phyloP scores from a whole-genome alignment of 2,888 invertebrate species.

The Poecilobothrus nobilitatus region DNA sequence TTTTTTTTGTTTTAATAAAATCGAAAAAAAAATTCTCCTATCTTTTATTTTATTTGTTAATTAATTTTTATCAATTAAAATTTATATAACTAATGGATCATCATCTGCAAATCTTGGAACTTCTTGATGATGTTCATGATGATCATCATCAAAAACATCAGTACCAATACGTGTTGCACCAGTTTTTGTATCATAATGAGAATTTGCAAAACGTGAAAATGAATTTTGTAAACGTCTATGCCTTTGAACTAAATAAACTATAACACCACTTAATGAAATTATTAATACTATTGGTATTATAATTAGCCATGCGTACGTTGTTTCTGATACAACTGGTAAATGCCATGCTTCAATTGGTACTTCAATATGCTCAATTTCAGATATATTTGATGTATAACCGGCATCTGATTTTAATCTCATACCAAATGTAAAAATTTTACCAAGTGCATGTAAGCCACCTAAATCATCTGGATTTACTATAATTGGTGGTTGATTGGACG shows the following conservation, averaged over 20 bases:
- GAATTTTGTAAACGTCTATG: slow-evolving; percentile 67
- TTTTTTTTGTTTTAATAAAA: background rate
- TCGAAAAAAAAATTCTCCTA: background rate
- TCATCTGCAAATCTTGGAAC: slow-evolving; percentile 86
- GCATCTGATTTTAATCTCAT: slow-evolving; percentile 52
- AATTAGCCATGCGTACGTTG: slow-evolving; percentile 41
- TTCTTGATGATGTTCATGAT: slow-evolving; percentile 79
- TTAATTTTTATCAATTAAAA: background rate
- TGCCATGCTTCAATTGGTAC: slow-evolving; percentile 26
- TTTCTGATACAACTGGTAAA: slow-evolving; percentile 22
- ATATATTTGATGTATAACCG: slow-evolving; percentile 28
- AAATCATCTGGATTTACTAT: slow-evolving; percentile 29
- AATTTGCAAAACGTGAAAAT: slow-evolving; percentile 72
- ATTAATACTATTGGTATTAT: slow-evolving; percentile 51
- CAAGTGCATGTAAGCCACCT: slow-evolving; percentile 47
- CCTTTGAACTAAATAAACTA: slow-evolving; percentile 55
- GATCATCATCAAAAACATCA: slow-evolving; percentile 60
- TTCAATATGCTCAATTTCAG: slow-evolving; percentile 28
- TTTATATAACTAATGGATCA: slow-evolving; percentile 74
- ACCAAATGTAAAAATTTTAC: slow-evolving; percentile 53
- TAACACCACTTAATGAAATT: slow-evolving; percentile 48
- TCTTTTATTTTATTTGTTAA: background rate
- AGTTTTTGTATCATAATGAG: slow-evolving; percentile 77
- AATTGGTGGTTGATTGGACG: slow-evolving; percentile 48
- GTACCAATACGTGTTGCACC: slow-evolving; percentile 78